These are phyloP conservation scores for Athalia rosae DNA, from an alignment of 2,888 invertebrate genomes.

Conservation along the genomic window DNA sequence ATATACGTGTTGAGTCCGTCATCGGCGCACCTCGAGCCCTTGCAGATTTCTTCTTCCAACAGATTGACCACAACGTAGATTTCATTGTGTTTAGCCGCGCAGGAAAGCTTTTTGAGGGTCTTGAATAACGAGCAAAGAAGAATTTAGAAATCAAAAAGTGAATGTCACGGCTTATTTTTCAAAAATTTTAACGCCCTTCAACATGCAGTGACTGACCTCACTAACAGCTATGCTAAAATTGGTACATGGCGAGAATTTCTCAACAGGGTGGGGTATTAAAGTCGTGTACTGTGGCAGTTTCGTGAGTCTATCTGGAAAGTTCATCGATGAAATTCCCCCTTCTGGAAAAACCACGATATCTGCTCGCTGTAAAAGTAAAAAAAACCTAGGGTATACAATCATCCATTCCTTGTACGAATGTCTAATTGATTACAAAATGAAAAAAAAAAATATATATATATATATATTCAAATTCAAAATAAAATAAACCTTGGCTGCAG, in stretches of 20 bases:
- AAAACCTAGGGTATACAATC: neutral
- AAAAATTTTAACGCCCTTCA: neutral
- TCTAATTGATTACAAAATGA: too few relatives aligned
- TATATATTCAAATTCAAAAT: neutral
- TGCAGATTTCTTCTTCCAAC: conserved; percentile 71
- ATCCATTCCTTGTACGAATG: neutral
- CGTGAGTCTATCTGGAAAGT: conserved; percentile 63
- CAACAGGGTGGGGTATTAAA: conserved; percentile 56
- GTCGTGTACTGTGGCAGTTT: conserved; percentile 57
- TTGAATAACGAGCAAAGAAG: conserved; percentile 53
- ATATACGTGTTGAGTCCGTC: conserved; percentile 72
- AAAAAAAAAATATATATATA: neutral
- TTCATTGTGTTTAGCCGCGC: conserved; percentile 70
- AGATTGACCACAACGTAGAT: conserved; percentile 76
- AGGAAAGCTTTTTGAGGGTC: conserved; percentile 70
- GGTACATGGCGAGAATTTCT: conserved; percentile 59
- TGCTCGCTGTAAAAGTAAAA: conserved; percentile 71
- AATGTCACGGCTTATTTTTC: too few relatives aligned
- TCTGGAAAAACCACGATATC: conserved; percentile 80
- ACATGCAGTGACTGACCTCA: conserved; percentile 49
- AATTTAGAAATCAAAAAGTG: conserved; percentile 41
- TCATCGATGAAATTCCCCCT: conserved; percentile 62
- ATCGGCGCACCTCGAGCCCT: conserved; percentile 61
- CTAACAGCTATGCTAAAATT: conserved; percentile 49
- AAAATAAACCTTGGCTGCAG: conserved; percentile 46